Conservation (phyloP, 2,797 vertebrate genomes). For the Galagoides demidoff region DNA sequence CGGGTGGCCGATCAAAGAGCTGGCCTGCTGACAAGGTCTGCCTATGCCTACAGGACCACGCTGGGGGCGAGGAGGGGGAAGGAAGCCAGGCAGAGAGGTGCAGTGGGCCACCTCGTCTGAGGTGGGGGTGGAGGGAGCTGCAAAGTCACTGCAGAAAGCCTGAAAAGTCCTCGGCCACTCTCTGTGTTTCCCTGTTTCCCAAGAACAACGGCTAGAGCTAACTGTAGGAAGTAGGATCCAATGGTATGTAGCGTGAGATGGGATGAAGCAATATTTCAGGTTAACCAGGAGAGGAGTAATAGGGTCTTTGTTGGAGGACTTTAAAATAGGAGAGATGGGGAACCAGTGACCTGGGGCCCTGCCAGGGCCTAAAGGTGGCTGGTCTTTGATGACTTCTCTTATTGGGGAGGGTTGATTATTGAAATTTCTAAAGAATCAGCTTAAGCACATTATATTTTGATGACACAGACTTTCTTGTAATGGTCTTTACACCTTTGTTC, state of each 20-base stretch:
- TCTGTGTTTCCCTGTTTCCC: background rate
- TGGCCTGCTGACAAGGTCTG: constrained; percentile 6
- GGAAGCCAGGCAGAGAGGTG: background rate
- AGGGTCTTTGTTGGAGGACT: background rate
- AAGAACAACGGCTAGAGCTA: background rate
- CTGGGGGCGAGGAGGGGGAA: background rate
- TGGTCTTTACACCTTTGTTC: background rate
- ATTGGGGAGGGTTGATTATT: background rate
- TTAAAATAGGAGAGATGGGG: background rate
- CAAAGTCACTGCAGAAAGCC: background rate
- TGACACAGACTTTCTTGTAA: background rate
- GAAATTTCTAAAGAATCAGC: background rate
- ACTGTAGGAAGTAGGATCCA: background rate
- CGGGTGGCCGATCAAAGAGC: constrained; percentile 1
- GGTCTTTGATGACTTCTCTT: background rate
- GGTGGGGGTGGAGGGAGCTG: background rate
- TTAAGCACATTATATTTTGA: background rate
- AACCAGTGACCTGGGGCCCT: background rate
- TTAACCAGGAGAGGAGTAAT: background rate
- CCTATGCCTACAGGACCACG: background rate
- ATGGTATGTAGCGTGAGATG: background rate
- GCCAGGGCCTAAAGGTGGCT: background rate
- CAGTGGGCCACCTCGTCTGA: background rate
- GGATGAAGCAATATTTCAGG: background rate
- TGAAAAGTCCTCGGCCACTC: background rate